Conservation (phyloP, 2,888 invertebrate genomes). For the Bombyx huttoni region DNA sequence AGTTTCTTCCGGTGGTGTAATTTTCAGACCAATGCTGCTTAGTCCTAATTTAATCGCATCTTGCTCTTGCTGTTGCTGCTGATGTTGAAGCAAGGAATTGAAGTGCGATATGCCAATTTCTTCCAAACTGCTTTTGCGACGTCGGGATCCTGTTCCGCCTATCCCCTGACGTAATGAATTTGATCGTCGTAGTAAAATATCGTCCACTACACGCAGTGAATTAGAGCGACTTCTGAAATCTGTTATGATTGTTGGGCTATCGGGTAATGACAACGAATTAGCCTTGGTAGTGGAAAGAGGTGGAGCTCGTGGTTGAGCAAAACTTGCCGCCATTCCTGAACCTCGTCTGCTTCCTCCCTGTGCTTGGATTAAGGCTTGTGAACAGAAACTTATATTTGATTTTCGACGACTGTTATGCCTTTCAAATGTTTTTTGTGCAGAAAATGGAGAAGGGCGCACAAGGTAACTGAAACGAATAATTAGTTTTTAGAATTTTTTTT, state of each 20-base stretch:
- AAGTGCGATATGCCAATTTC: slow-evolving; percentile 89
- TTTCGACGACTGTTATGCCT: slow-evolving; percentile 91
- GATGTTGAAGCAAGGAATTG: slow-evolving; percentile 75
- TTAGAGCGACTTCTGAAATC: slow-evolving; percentile 87
- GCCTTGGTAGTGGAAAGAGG: slow-evolving; percentile 88
- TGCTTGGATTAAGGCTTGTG: slow-evolving; percentile 79
- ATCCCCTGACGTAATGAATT: slow-evolving; percentile 89
- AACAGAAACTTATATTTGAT: slow-evolving; percentile 92
- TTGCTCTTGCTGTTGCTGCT: slow-evolving; percentile 72
- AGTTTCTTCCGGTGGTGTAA: slow-evolving; percentile 79
- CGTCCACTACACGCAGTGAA: slow-evolving; percentile 88
- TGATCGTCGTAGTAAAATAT: slow-evolving; percentile 85
- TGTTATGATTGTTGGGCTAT: slow-evolving; percentile 87
- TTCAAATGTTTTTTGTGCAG: slow-evolving; percentile 94
- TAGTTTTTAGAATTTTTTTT: no score
- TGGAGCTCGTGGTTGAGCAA: slow-evolving; percentile 77
- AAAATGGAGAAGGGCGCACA: slow-evolving; percentile 94
- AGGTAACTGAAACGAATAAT: slow-evolving; percentile 77
- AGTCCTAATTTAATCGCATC: slow-evolving; percentile 87
- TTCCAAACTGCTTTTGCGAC: slow-evolving; percentile 87
- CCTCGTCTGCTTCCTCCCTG: slow-evolving; percentile 76
- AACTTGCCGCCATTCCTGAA: slow-evolving; percentile 78
- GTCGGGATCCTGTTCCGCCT: slow-evolving; percentile 75
- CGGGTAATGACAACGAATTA: slow-evolving; percentile 90
- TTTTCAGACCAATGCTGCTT: slow-evolving; percentile 88